Conservation (phyloP, 1,140 invertebrate genomes). For the Lysiphlebus fabarum region DNA sequence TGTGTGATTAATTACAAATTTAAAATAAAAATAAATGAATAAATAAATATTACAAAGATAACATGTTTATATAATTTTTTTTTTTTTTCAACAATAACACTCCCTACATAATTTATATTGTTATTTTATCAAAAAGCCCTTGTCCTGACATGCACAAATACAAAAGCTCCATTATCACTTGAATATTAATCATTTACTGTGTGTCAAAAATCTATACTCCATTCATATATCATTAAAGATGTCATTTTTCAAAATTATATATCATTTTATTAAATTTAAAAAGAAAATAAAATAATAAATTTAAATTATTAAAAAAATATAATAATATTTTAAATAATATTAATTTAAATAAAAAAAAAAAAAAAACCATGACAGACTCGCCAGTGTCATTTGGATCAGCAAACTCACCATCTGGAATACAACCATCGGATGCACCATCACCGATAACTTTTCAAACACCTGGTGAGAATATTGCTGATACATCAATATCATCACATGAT, state of each 20-base stretch:
- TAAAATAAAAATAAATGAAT: too few relatives aligned
- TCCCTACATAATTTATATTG: too few relatives aligned
- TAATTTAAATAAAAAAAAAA: constrained; percentile 6
- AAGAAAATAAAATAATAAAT: constrained; percentile 20
- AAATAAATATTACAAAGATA: too few relatives aligned
- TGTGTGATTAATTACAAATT: too few relatives aligned
- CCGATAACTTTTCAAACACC: constrained; percentile 56
- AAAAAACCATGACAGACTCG: constrained; percentile 49
- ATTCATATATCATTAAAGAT: too few relatives aligned
- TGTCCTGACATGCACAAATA: too few relatives aligned
- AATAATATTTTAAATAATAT: not conserved
- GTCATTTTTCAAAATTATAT: not conserved
- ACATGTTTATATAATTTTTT: too few relatives aligned
- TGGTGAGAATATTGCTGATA: constrained; percentile 86
- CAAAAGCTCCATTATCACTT: too few relatives aligned
- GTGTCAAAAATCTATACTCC: too few relatives aligned
- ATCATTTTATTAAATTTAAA: constrained; percentile 18
- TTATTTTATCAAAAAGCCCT: too few relatives aligned
- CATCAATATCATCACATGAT: constrained; percentile 77
- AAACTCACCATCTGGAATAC: constrained; percentile 51
- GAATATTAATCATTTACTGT: too few relatives aligned
- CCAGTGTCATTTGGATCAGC: constrained; percentile 55
- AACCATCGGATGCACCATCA: constrained; percentile 52
- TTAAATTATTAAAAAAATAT: constrained; percentile 13
- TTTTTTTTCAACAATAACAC: too few relatives aligned